Evolutionary conservation across 2,797 vertebrate species (phyloP).

Genomic region (Pteronotus mesoamericanus): DNA sequence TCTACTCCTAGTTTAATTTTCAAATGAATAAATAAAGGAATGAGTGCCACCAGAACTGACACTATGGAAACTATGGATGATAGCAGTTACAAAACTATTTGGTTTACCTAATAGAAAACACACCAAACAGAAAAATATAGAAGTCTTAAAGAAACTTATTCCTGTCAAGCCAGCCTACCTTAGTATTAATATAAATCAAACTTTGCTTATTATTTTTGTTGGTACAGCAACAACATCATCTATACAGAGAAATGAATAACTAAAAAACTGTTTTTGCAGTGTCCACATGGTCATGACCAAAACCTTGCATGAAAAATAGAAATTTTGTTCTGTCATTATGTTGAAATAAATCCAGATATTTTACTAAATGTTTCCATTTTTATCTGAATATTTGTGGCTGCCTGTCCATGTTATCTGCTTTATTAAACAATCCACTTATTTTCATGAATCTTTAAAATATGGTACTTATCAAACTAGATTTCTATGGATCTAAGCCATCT

Average conservation of each 20-base stretch:
- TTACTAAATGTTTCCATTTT: slow-evolving; percentile 8
- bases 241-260: neutral
- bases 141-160: neutral
- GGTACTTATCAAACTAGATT: neutral
- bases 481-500: neutral
- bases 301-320: neutral
- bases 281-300: neutral
- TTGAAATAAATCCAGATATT: neutral
- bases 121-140: neutral
- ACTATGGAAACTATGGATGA: neutral
- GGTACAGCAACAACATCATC: neutral
- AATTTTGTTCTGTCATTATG: neutral
- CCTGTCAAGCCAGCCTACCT: neutral
- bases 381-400: neutral
- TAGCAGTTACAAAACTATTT: slow-evolving; percentile 4
- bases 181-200: neutral
- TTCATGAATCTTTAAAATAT: slow-evolving; percentile 4
- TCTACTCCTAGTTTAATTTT: neutral
- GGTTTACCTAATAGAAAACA: neutral
- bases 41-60: neutral
- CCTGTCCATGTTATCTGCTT: neutral
- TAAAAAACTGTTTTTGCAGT: neutral
- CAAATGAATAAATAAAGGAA: neutral
- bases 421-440: neutral
- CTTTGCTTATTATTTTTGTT: neutral